phyloP scores from a whole-genome alignment of 1,140 invertebrate species.

The Heterodera schachtii region DNA sequence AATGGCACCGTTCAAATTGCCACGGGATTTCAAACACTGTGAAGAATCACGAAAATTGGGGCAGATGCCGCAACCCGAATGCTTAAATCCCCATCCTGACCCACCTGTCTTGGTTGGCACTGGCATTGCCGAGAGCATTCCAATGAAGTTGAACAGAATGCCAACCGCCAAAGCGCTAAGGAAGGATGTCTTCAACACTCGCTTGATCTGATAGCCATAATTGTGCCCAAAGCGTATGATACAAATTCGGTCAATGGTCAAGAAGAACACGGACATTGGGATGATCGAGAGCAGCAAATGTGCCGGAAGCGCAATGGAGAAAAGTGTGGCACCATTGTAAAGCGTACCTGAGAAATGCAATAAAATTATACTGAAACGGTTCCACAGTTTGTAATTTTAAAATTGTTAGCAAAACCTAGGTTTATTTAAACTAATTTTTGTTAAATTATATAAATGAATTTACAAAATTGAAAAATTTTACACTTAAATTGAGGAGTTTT shows the following conservation, averaged over 20 bases:
- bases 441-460: too few species aligned
- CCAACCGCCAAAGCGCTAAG: not conserved
- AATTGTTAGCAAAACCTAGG: too few species aligned
- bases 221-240: constrained; percentile 17
- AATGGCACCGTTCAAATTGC: too few species aligned
- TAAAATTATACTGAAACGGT: not conserved
- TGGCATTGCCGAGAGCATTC: constrained; percentile 10
- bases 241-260: constrained; percentile 22
- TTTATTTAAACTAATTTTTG: too few species aligned
- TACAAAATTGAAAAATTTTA: too few species aligned
- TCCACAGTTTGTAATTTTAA: too few species aligned
- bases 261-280: constrained; percentile 22
- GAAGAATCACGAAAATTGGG: not conserved
- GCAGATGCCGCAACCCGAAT: not conserved
- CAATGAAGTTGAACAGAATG: not conserved
- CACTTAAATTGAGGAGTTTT: too few species aligned
- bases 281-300: constrained; percentile 18
- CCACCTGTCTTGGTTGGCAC: constrained; percentile 1
- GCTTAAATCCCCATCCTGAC: not conserved
- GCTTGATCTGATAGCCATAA: not conserved
- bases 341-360: constrained; percentile 7
- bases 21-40: too few species aligned
- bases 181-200: not conserved
- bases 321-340: constrained; percentile 4
- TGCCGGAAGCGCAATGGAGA: constrained; percentile 4